Evolutionary conservation across 2,113 vertebrate species (phyloP), one percentile per base, ranked within the genome.

Genomic region (Nyctereutes procyonoides): DNA sequence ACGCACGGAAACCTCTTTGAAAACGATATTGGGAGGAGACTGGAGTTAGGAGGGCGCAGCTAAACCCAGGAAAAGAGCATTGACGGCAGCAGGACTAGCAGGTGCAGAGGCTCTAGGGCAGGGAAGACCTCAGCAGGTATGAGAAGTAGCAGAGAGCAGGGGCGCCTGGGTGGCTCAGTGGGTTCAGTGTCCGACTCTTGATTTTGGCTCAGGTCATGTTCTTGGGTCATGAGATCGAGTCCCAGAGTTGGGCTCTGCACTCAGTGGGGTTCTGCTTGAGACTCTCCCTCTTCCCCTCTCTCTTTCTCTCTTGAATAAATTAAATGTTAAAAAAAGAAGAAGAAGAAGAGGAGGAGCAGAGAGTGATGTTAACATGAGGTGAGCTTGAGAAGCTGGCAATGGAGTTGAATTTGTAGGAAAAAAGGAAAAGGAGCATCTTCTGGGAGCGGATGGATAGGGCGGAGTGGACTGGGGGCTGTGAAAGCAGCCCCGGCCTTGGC

Each of bases 31-130:
- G 77, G 17, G 26, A 28, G 6, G 38, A 83, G 51, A 30, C 19
- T 11, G 22, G 15, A 3, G 38, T 13, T 10, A 38, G 11, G 62
- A 7, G 58, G n/a, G 32, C 32, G 32, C 30, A 11, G 19, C 19
- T 12, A 32, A 43, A 38, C 3, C 73, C 62, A 28, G 53, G 51
- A 7, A 24, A 30, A 7, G 69, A 22, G n/a, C 30, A 8, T 0
- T 4, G 30, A 5, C 0, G 9, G 28, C 30, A 10, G 28, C 19
- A 0, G 43, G 53, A 35, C 4, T 0, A 5, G 22, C 10, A 30
- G 2, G 48, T 17, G 4, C 53, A 43, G 7, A 58, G 58, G 26
- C 7, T 12, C 43, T 0, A 15, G 11, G 51, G 38, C 15, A 55
- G 77, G 8, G 17, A 17, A 1, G 60, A 8, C 32, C 51, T 43